These are phyloP conservation scores for Phengaris arion DNA, from an alignment of 2,888 invertebrate species.

Conservation along the genomic window DNA sequence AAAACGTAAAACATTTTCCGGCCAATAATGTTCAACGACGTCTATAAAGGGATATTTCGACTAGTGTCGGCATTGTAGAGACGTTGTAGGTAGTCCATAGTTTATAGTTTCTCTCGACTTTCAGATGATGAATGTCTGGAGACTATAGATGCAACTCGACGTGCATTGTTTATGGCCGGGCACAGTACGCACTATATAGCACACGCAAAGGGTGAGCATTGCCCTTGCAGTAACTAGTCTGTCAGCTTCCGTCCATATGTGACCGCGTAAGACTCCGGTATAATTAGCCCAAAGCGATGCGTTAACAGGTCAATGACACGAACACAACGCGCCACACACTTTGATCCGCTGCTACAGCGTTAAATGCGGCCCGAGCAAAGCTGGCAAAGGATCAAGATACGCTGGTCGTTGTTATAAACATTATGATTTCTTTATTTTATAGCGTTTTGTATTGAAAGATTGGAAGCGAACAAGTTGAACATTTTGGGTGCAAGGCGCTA, in stretches of 20 bases:
- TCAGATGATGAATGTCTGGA: too few species aligned
- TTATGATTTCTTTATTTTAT: conserved; percentile 2
- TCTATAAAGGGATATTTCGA: too few species aligned
- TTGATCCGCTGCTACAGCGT: conserved; percentile 7
- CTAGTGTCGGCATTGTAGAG: too few species aligned
- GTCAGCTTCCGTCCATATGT: conserved; percentile 32
- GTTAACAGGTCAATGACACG: conserved; percentile 75
- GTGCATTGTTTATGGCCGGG: too few species aligned
- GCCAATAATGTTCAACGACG: too few species aligned
- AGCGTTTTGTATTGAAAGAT: neutral
- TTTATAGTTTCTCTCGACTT: too few species aligned
- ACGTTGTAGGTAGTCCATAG: too few species aligned
- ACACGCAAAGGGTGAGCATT: neutral
- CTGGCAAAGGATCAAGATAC: neutral
- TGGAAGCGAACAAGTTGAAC: neutral
- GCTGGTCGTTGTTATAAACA: neutral
- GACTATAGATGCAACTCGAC: too few species aligned
- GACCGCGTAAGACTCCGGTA: conserved; percentile 41
- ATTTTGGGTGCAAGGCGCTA: neutral
- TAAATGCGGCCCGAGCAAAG: neutral
- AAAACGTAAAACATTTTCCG: neutral
- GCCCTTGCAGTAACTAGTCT: neutral
- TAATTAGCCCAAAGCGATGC: conserved; percentile 70
- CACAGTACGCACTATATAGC: neutral
- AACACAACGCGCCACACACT: neutral